Conservation (phyloP, 2,113 vertebrate genomes). For the Holacanthus passer region DNA sequence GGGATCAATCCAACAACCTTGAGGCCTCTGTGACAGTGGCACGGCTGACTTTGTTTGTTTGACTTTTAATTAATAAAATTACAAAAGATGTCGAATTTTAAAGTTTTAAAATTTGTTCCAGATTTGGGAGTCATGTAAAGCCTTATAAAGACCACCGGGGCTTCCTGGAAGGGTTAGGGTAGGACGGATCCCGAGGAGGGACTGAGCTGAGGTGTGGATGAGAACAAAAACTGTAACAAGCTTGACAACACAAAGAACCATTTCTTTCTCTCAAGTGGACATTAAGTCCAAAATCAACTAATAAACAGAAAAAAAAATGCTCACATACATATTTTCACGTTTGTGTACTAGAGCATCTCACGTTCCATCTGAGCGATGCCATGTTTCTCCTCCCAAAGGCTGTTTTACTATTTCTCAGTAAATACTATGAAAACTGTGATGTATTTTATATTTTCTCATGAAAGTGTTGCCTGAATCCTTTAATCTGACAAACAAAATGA, state of each 20-base stretch:
- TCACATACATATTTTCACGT: not conserved
- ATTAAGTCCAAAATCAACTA: not conserved
- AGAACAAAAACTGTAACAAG: not conserved
- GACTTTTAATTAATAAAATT: constrained; percentile 54
- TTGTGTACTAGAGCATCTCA: not conserved
- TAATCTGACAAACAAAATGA: not conserved
- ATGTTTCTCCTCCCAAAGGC: not conserved
- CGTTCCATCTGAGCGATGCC: not conserved
- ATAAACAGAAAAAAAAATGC: not conserved
- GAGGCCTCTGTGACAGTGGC: constrained; percentile 35
- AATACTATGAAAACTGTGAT: no score
- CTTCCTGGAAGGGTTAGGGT: not conserved
- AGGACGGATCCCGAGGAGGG: no score
- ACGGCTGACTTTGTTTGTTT: constrained; percentile 45
- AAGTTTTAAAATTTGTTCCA: not conserved
- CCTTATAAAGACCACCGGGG: not conserved
- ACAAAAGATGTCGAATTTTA: constrained; percentile 25
- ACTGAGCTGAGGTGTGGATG: not conserved
- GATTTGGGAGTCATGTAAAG: not conserved
- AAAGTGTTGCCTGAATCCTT: not conserved
- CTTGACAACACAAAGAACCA: not conserved
- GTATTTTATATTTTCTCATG: not conserved
- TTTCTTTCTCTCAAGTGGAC: not conserved
- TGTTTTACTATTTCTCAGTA: not conserved
- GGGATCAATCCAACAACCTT: constrained; percentile 30